Evolutionary conservation across 2,888 invertebrate species (phyloP).

Genomic region (Monochamus alternatus): DNA sequence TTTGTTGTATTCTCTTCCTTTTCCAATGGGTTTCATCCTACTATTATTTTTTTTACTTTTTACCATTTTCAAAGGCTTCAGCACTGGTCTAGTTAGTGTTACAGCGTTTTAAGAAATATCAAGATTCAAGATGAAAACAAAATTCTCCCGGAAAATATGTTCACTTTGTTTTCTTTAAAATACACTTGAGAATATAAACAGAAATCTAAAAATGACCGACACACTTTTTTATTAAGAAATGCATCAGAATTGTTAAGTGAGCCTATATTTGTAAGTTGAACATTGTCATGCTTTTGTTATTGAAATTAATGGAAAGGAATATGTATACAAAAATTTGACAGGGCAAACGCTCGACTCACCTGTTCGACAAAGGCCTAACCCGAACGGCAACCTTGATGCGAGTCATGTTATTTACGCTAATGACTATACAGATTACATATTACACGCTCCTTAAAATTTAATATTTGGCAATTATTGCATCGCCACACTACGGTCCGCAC

Average conservation of each 20-base stretch:
- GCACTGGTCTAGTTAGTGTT: too few species aligned
- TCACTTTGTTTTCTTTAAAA: slow-evolving; percentile 1
- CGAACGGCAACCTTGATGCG: slow-evolving; percentile 78
- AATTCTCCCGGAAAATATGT: not conserved
- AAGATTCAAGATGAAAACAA: too few species aligned
- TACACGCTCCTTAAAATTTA: slow-evolving; percentile 23
- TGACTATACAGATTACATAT: slow-evolving; percentile 24
- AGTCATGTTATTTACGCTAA: slow-evolving; percentile 41
- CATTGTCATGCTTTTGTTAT: not conserved
- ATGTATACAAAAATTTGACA: slow-evolving; percentile 11
- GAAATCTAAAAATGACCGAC: slow-evolving; percentile 14
- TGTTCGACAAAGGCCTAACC: slow-evolving; percentile 77
- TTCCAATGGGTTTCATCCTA: too few species aligned
- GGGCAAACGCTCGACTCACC: slow-evolving; percentile 68
- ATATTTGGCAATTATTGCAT: slow-evolving; percentile 26
- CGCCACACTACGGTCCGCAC: slow-evolving; percentile 23
- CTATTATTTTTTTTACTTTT: too few species aligned
- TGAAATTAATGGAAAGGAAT: not conserved
- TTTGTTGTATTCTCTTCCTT: too few species aligned
- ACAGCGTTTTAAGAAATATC: too few species aligned
- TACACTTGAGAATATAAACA: slow-evolving; percentile 2
- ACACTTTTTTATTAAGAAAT: slow-evolving; percentile 11
- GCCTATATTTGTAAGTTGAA: not conserved
- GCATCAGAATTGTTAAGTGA: not conserved
- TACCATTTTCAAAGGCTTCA: too few species aligned